Conservation (phyloP, 1,140 invertebrate genomes). For the Ephestia elutella region DNA sequence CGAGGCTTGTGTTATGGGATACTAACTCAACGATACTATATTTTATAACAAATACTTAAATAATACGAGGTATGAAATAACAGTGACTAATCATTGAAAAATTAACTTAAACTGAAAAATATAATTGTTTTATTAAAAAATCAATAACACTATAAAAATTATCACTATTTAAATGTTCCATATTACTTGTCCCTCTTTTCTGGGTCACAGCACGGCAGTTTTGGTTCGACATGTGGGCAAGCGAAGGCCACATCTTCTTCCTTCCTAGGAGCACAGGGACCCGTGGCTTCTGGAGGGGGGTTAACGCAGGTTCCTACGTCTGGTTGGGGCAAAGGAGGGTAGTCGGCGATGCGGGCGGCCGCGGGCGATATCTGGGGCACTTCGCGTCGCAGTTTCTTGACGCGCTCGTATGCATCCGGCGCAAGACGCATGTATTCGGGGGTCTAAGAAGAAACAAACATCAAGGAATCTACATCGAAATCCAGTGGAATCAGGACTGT, state of each 20-base stretch:
- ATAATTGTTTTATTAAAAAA: no score
- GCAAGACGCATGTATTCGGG: conserved; percentile 56
- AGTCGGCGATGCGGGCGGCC: conserved; percentile 33
- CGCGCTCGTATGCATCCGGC: conserved; percentile 44
- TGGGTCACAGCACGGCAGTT: conserved; percentile 42
- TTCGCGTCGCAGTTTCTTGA: conserved; percentile 48
- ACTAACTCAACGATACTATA: no score
- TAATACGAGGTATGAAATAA: no score
- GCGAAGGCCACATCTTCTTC: conserved; percentile 60
- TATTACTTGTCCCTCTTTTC: conserved; percentile 19
- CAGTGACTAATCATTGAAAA: no score
- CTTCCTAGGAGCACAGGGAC: conserved; percentile 32
- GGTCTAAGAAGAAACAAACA: conserved; percentile 23
- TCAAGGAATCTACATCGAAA: neutral
- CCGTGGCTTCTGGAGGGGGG: conserved; percentile 24
- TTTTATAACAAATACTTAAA: no score
- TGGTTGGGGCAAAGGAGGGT: conserved; percentile 27
- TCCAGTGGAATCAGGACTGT: no score
- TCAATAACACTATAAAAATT: neutral
- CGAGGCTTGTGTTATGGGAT: no score
- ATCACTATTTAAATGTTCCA: neutral
- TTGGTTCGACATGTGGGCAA: conserved; percentile 42
- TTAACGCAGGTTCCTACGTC: conserved; percentile 32
- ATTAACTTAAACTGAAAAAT: no score
- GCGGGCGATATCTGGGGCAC: conserved; percentile 53